phyloP scores from a whole-genome alignment of 2,797 vertebrate genomes.

The Miichthys miiuy region DNA sequence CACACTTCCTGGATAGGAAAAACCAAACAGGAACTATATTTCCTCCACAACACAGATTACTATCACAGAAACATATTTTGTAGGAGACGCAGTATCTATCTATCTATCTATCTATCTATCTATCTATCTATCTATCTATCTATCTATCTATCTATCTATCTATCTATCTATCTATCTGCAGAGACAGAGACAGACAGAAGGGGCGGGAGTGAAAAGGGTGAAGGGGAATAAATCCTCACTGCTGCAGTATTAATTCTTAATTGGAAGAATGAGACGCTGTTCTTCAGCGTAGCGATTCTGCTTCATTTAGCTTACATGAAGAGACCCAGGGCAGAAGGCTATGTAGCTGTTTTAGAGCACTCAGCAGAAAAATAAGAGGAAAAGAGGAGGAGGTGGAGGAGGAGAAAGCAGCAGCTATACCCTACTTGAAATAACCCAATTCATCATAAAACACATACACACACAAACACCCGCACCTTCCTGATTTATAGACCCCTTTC shows the following conservation, averaged over 20 bases:
- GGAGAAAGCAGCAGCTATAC: conserved; percentile 45
- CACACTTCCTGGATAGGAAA: background rate
- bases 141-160: conserved; percentile 48
- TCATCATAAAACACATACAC: conserved; percentile 69
- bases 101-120: conserved; percentile 36
- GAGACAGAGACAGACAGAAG: conserved; percentile 23
- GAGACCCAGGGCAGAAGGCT: conserved; percentile 66
- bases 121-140: conserved; percentile 45
- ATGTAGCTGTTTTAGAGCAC: conserved; percentile 66
- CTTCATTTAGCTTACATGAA: conserved; percentile 76
- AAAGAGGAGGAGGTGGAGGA: conserved; percentile 48
- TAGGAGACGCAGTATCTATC: background rate
- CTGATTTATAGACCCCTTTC: conserved; percentile 56
- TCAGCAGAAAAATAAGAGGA: conserved; percentile 74
- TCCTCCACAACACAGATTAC: conserved; percentile 3
- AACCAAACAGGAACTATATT: background rate
- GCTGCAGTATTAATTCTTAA: conserved; percentile 80
- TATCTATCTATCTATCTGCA: conserved; percentile 29
- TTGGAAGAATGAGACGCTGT: conserved; percentile 74
- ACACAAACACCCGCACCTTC: conserved; percentile 25
- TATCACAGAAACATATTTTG: background rate
- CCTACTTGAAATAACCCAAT: conserved; percentile 70
- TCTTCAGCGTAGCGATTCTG: conserved; percentile 71
- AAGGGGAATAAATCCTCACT: conserved; percentile 68
- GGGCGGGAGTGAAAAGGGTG: conserved; percentile 27